A percentile compares a stretch with the other conserved stretches of the same genome.
Conservation (phyloP, 2,113 vertebrate species). For the Alaudala cheleensis region DNA sequence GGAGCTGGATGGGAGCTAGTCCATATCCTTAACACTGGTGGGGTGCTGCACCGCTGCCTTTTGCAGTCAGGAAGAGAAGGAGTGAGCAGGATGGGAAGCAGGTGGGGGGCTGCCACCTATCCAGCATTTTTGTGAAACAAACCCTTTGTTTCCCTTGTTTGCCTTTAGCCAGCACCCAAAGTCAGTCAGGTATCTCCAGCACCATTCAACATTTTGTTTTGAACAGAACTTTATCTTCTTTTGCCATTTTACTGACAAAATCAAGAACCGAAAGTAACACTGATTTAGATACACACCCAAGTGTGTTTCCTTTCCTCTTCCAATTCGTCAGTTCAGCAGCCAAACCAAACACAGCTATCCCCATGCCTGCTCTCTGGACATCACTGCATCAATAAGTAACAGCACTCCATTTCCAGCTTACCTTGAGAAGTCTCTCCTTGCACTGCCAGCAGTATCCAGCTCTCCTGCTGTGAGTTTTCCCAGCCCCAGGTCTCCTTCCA, state of each 20-base stretch:
- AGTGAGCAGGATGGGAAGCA: not conserved
- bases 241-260: not conserved
- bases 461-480: not conserved
- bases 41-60: fast-evolving
- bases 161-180: not conserved
- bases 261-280: not conserved
- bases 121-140: not conserved
- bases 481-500: not conserved
- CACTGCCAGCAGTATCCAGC: fast-evolving
- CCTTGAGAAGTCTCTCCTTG: not conserved
- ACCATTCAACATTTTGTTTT: not conserved
- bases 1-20: not conserved
- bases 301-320: not conserved
- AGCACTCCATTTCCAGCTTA: not conserved
- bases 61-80: not conserved
- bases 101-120: not conserved
- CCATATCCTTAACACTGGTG: not conserved
- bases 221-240: not conserved
- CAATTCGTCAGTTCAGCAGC: not conserved
- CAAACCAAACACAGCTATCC: not conserved
- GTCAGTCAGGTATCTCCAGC: not conserved
- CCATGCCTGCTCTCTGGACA: not conserved
- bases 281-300: not conserved
- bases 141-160: not conserved
- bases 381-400: not conserved